Evolutionary conservation across 1,140 invertebrate genomes (phyloP), one percentile per base, ranked within the genome.

Genomic region (Ridgeia piscesae): DNA sequence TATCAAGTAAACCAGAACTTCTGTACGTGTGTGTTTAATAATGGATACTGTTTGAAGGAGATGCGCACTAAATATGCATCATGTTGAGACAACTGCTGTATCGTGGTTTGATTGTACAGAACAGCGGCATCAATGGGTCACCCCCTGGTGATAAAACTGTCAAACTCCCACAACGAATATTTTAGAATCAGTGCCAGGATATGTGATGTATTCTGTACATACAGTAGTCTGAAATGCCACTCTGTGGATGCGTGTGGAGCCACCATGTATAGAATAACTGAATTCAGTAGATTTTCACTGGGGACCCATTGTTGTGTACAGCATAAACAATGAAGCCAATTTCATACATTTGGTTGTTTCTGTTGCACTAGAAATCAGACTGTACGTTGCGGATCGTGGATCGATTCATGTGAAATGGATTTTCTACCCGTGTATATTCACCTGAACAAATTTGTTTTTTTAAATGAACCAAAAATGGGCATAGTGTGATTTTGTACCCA

Each of bases 181-280:
- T 77, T 77, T 77, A 77, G 58, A 77, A 77, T 77, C 58, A 77
- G 58, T 77, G 58, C 58, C 58, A 77, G 58, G 48, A 77, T 77
- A 77, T 77, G 58, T 77, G 58, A 77, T 77, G 58, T 77, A 77
- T 77, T 77, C 58, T 77, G 17, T 77, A 77, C 14, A n/a, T n/a
- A n/a, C n/a, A n/a, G 27, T 77, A 1, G 58, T 77, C 58, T 77
- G 27, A 21, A 77, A 21, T 77, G 58, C 58, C 58, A 77, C 27
- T 77, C 58, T 77, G 58, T 77, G 58, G 17, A n/a, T n/a, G 48
- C 27, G 27, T 77, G 11, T 77, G 17, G 58, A 2, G 58, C 58
- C 27, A 21, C 17, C 17, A 1, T 77, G 27, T 21, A 21, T 77
- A 31, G 4, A 11, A 42, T 11, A n/a, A n/a, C n/a, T n/a, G n/a